Evolutionary conservation across 2,797 vertebrate species (phyloP).

Genomic region (Ambastaia sidthimunki): DNA sequence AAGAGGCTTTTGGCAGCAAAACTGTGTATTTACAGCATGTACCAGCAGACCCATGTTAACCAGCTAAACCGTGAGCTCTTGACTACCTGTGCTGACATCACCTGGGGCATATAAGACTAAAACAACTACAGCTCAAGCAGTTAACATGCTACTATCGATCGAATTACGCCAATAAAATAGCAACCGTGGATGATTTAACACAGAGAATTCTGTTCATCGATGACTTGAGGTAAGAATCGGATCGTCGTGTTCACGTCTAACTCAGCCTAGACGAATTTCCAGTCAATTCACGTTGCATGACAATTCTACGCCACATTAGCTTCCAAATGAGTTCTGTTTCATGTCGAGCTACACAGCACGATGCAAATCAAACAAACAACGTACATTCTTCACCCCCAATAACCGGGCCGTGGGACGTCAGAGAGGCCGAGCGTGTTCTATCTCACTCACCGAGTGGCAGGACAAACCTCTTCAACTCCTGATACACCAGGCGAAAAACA

Average conservation of each 20-base stretch:
- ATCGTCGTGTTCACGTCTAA: constrained; percentile 27
- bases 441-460: constrained; percentile 4
- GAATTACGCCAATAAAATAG: constrained; percentile 7
- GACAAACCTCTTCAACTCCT: constrained; percentile 32
- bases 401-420: constrained; percentile 49
- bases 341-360: constrained; percentile 49
- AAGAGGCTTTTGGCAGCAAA: not conserved
- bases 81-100: not conserved
- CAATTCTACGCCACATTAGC: constrained; percentile 61
- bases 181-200: not conserved
- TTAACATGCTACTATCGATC: not conserved
- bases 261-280: constrained; percentile 39
- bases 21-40: not conserved
- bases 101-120: constrained; percentile 7
- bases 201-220: constrained; percentile 23
- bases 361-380: constrained; percentile 59
- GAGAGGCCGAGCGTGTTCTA: constrained; percentile 26
- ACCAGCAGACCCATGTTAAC: not conserved
- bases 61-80: not conserved
- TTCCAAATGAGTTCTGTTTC: constrained; percentile 50
- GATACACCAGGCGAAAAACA: constrained; percentile 34
- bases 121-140: not conserved
- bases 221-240: constrained; percentile 21
- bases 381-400: constrained; percentile 51
- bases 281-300: constrained; percentile 53